Conservation (phyloP, 2,797 vertebrate genomes). For the Rhinogobio ventralis region DNA sequence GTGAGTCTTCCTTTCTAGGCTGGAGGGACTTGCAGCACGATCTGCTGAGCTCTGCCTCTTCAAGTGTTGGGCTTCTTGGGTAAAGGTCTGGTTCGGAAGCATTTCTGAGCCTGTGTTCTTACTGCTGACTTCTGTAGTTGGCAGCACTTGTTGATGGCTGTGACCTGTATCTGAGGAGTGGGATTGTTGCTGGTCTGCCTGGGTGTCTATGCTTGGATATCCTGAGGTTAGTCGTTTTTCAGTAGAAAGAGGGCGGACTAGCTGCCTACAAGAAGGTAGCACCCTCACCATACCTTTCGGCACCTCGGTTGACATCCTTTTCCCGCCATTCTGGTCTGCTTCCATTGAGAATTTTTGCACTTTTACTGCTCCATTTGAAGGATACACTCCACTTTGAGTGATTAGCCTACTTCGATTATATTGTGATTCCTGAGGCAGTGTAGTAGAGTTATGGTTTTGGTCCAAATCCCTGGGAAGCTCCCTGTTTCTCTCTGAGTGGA, state of each 20-base stretch:
- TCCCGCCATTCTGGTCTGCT: slow-evolving; percentile 61
- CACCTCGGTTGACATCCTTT: slow-evolving; percentile 61
- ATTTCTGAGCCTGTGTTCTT: slow-evolving; percentile 57
- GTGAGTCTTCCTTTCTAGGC: slow-evolving; percentile 72
- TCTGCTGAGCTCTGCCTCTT: slow-evolving; percentile 63
- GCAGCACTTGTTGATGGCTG: slow-evolving; percentile 49
- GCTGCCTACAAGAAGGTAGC: slow-evolving; percentile 75
- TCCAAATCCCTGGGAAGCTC: slow-evolving; percentile 69
- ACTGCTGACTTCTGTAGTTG: slow-evolving; percentile 65
- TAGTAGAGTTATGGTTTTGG: slow-evolving; percentile 67
- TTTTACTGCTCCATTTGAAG: slow-evolving; percentile 32
- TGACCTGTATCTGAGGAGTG: slow-evolving; percentile 38
- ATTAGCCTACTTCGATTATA: slow-evolving; percentile 73
- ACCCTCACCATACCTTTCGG: slow-evolving; percentile 76
- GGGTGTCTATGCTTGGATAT: slow-evolving; percentile 54
- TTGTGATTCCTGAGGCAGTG: slow-evolving; percentile 76
- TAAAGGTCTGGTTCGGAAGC: slow-evolving; percentile 60
- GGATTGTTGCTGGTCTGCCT: slow-evolving; percentile 52
- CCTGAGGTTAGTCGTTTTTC: slow-evolving; percentile 65
- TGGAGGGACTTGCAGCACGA: slow-evolving; percentile 63
- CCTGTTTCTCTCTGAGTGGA: slow-evolving; percentile 68
- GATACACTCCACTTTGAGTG: slow-evolving; percentile 53
- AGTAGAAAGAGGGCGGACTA: slow-evolving; percentile 77
- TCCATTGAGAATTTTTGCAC: slow-evolving; percentile 38
- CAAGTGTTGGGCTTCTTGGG: slow-evolving; percentile 59